Evolutionary conservation across 2,888 invertebrate genomes (phyloP).

Genomic region (Marasmarcha lunaedactyla): DNA sequence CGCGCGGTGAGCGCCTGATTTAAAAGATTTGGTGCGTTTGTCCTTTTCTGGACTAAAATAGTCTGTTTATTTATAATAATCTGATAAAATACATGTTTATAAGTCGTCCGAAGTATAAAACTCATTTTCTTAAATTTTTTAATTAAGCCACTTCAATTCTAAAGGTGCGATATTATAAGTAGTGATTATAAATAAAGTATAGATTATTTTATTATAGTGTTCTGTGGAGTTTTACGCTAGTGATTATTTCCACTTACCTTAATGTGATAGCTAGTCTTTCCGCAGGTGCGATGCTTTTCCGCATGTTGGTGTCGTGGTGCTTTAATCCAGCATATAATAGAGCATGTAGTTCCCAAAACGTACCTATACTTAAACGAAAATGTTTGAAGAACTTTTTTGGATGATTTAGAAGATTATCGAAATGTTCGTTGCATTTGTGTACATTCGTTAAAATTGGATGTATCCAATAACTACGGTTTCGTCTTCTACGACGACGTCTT

Average conservation of each 20-base stretch:
- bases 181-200: conserved; percentile 7
- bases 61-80: too few species aligned
- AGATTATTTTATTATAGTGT: conserved; percentile 13
- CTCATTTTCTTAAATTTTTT: too few species aligned
- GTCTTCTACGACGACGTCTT: conserved; percentile 19
- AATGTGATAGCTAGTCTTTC: conserved; percentile 20
- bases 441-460: conserved; percentile 19
- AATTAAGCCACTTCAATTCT: too few species aligned
- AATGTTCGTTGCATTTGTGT: conserved; percentile 18
- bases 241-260: conserved; percentile 16
- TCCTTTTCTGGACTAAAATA: too few species aligned
- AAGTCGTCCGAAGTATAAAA: too few species aligned
- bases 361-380: conserved; percentile 19
- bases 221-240: conserved; percentile 17
- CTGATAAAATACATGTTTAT: too few species aligned
- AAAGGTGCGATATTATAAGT: too few species aligned
- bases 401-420: conserved; percentile 18
- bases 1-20: too few species aligned
- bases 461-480: conserved; percentile 19
- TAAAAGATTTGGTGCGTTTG: too few species aligned
- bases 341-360: conserved; percentile 20
- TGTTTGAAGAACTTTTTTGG: conserved; percentile 20
- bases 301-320: conserved; percentile 20
- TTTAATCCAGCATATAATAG: conserved; percentile 20
- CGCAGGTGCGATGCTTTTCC: conserved; percentile 20